Evolutionary conservation across 2,888 invertebrate species (phyloP).

Genomic region (Taenaris catops): DNA sequence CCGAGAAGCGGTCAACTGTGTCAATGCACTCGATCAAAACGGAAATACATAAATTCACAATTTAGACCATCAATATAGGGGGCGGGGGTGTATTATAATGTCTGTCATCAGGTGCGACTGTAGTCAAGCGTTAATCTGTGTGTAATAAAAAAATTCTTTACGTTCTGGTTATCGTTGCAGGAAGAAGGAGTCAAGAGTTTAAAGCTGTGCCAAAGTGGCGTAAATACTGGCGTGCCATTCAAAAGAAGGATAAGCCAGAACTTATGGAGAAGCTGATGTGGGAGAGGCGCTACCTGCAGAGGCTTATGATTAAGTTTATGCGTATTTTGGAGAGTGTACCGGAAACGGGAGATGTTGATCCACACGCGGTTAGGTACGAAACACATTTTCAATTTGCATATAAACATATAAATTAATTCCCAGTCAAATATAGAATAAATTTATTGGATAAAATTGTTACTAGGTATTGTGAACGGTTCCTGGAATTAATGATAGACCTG

Average conservation of each 20-base stretch:
- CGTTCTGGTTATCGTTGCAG: too few relatives aligned
- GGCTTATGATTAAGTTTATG: conserved; percentile 93
- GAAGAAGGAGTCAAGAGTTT: conserved; percentile 92
- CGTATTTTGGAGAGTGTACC: conserved; percentile 87
- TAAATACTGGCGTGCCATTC: conserved; percentile 94
- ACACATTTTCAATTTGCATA: too few relatives aligned
- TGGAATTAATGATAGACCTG: conserved; percentile 97
- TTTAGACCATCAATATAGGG: too few relatives aligned
- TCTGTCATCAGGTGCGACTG: too few relatives aligned
- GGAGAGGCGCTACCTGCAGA: conserved; percentile 92
- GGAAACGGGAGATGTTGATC: conserved; percentile 77
- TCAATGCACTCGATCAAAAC: too few relatives aligned
- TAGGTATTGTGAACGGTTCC: conserved; percentile 95
- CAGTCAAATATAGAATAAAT: too few relatives aligned
- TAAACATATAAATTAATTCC: too few relatives aligned
- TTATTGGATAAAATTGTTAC: conserved; percentile 1
- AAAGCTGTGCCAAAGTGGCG: conserved; percentile 92
- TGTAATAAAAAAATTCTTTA: too few relatives aligned
- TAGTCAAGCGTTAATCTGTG: too few relatives aligned
- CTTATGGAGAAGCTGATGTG: conserved; percentile 85
- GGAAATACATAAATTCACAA: too few relatives aligned
- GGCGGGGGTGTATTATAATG: too few relatives aligned
- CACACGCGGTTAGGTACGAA: conserved; percentile 72
- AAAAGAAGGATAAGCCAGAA: conserved; percentile 90
- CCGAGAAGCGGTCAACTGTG: too few relatives aligned